A percentile compares a stretch with the other conserved stretches of the same genome.
Evolutionary conservation across 1,140 invertebrate genomes (phyloP).

Genomic region (Sinella curviseta): DNA sequence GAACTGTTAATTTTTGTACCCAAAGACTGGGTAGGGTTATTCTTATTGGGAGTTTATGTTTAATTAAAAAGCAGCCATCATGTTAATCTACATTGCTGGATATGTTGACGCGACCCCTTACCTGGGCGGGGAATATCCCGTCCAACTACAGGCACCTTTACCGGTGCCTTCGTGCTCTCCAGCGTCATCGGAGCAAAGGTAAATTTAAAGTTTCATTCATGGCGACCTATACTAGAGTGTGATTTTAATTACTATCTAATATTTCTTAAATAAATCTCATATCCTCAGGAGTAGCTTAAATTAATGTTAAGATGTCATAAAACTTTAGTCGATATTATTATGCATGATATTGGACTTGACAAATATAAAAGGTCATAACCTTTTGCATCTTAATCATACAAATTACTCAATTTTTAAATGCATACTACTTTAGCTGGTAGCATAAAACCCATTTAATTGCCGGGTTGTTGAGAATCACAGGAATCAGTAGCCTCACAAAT

Average conservation of each 20-base stretch:
- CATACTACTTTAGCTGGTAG: too few relatives aligned
- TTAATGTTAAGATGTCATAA: too few relatives aligned
- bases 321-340: too few relatives aligned
- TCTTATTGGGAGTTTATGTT: background rate
- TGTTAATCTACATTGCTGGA: slow-evolving; percentile 48
- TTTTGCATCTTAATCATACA: too few relatives aligned
- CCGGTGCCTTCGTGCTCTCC: slow-evolving; percentile 37
- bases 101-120: slow-evolving; percentile 44
- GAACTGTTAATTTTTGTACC: background rate
- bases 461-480: background rate
- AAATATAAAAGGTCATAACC: too few relatives aligned
- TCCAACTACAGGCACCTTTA: slow-evolving; percentile 30
- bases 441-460: too few relatives aligned
- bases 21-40: background rate
- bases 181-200: slow-evolving; percentile 30
- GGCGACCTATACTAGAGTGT: too few relatives aligned
- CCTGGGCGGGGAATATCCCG: slow-evolving; percentile 43
- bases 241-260: too few relatives aligned
- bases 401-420: too few relatives aligned
- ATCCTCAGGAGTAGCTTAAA: too few relatives aligned
- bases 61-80: background rate
- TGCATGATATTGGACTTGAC: too few relatives aligned
- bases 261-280: too few relatives aligned
- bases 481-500: background rate
- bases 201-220: background rate